These are phyloP conservation scores for Sisor rabdophorus DNA, from an alignment of 2,113 vertebrate species.

Conservation along the genomic window DNA sequence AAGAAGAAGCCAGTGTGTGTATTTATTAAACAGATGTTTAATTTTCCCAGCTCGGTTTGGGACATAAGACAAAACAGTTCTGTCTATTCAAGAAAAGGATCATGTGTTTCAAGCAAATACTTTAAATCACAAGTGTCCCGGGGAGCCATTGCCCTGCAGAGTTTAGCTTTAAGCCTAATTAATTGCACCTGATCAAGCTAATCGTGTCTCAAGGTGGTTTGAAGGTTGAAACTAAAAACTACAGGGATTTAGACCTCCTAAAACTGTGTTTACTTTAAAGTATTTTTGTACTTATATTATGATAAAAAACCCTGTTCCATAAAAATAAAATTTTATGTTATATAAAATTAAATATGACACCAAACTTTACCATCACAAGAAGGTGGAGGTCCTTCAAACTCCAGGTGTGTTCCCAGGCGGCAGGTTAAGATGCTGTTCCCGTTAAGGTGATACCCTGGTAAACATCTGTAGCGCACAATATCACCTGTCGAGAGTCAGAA, in stretches of 20 bases:
- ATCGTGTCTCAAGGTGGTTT: too few species aligned
- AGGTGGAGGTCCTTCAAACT: conserved; percentile 89
- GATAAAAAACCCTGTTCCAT: not conserved
- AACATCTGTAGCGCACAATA: conserved; percentile 87
- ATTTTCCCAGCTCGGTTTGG: too few species aligned
- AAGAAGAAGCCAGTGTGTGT: too few species aligned
- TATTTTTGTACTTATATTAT: not conserved
- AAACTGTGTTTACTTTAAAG: not conserved
- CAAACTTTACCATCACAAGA: conserved; percentile 84
- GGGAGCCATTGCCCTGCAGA: too few species aligned
- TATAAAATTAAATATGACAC: not conserved
- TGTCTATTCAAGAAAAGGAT: not conserved
- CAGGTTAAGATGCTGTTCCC: conserved; percentile 90
- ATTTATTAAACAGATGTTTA: too few species aligned
- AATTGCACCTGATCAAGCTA: too few species aligned
- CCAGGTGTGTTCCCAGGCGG: conserved; percentile 81
- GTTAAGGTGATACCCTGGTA: conserved; percentile 85
- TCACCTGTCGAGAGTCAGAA: conserved; percentile 73
- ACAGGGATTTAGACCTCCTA: too few species aligned
- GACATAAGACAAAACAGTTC: not conserved
- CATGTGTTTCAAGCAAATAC: too few species aligned
- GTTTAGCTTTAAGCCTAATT: too few species aligned
- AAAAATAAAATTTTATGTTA: not conserved
- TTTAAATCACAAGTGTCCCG: too few species aligned
- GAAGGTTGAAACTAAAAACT: too few species aligned